Percentiles rank a stretch among this genome's conserved stretches.
Evolutionary conservation across 1,140 invertebrate species (phyloP).

Genomic region (Pogonognathellus flavescens): DNA sequence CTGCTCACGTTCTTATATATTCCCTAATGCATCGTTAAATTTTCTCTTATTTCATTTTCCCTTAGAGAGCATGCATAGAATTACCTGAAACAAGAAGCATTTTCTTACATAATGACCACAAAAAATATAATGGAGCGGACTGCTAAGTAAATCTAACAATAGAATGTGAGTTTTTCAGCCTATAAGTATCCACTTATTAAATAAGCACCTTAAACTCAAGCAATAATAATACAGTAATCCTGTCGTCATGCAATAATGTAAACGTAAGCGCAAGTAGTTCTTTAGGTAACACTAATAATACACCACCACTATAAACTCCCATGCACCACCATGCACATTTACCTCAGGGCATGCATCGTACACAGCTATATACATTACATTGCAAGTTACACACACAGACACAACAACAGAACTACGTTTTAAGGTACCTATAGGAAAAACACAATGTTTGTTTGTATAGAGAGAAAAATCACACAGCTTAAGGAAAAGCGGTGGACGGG

Average conservation of each 20-base stretch:
- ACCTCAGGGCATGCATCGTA: no score
- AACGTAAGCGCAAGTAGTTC: no score
- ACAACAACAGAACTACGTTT: no score
- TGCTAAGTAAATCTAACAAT: constrained; percentile 22
- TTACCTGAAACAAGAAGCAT: not conserved
- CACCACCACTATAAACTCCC: no score
- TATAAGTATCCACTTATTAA: not conserved
- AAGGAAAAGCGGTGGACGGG: no score
- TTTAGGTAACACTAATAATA: no score
- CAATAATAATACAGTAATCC: not conserved
- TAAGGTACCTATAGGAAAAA: no score
- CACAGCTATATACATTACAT: no score
- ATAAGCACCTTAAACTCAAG: constrained; percentile 13
- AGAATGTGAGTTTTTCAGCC: not conserved
- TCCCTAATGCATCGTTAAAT: not conserved
- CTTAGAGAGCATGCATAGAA: constrained; percentile 4
- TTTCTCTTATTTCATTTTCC: constrained; percentile 20
- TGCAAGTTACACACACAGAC: no score
- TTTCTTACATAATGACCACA: constrained; percentile 24
- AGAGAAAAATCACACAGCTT: no score
- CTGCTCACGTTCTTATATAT: not conserved
- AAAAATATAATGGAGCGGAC: constrained; percentile 7
- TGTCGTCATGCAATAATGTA: constrained; percentile 18
- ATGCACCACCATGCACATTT: no score
- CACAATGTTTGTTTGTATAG: no score